These are phyloP conservation scores for Coptotermes formosanus DNA, from an alignment of 1,140 invertebrate species.

Conservation along the genomic window DNA sequence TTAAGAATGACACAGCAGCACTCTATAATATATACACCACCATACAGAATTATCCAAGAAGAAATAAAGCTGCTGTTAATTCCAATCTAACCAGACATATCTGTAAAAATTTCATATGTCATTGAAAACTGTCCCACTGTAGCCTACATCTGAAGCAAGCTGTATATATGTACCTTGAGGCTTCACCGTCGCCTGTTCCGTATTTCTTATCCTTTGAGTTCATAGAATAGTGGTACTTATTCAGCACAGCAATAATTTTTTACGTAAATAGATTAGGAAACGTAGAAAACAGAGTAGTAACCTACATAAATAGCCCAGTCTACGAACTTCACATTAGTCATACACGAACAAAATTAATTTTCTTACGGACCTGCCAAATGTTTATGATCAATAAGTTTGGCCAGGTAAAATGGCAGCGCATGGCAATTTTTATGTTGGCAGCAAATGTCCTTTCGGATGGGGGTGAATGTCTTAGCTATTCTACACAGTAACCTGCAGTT, in stretches of 20 bases:
- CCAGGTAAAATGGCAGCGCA: background rate
- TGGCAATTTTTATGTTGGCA: too few species aligned
- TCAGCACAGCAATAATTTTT: constrained; percentile 31
- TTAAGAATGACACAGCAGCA: constrained; percentile 7
- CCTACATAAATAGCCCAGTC: constrained; percentile 1
- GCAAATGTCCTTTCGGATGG: too few species aligned
- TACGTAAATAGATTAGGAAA: background rate
- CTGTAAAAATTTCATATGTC: background rate
- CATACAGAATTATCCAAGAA: constrained; percentile 23
- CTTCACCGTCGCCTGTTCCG: constrained; percentile 37
- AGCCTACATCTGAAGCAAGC: constrained; percentile 27
- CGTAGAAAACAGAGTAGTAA: background rate
- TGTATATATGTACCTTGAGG: constrained; percentile 35
- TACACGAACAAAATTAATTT: constrained; percentile 32
- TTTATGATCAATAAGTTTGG: constrained; percentile 28
- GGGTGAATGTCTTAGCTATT: too few species aligned
- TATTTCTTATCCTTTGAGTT: constrained; percentile 38
- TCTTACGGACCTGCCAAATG: constrained; percentile 28
- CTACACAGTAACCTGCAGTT: too few species aligned
- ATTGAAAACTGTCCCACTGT: background rate
- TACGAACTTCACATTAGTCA: constrained; percentile 29
- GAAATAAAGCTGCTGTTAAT: constrained; percentile 1
- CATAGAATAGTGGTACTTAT: constrained; percentile 38
- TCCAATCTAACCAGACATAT: background rate
- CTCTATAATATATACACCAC: constrained; percentile 17